These are phyloP conservation scores for Ophion obscuratus DNA, from an alignment of 2,888 invertebrate genomes.

Conservation along the genomic window DNA sequence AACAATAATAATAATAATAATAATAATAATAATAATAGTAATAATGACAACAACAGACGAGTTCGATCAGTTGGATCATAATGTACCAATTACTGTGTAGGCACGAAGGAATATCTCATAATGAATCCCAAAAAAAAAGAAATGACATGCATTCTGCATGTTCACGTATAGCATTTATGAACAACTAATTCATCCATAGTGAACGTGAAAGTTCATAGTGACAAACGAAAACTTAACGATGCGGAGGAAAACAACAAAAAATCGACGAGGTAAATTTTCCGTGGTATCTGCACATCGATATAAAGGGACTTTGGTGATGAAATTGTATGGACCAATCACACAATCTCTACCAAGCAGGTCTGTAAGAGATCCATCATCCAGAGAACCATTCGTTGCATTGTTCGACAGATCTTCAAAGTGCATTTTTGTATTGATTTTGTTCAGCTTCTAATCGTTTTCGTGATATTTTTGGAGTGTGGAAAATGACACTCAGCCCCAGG, in stretches of 20 bases:
- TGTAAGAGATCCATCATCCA: neutral
- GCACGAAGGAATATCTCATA: slow-evolving; percentile 23
- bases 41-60: slow-evolving; percentile 12
- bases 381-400: neutral
- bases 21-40: slow-evolving; percentile 23
- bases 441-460: neutral
- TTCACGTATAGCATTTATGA: slow-evolving; percentile 33
- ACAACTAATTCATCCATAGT: slow-evolving; percentile 36
- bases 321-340: neutral
- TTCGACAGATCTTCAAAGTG: neutral
- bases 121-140: slow-evolving; percentile 10
- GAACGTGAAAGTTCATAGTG: slow-evolving; percentile 32
- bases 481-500: neutral
- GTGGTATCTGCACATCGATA: neutral
- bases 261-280: slow-evolving; percentile 2
- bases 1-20: slow-evolving; percentile 22
- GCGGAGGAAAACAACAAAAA: slow-evolving; percentile 1
- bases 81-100: slow-evolving; percentile 19
- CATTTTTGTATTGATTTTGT: neutral
- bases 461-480: neutral
- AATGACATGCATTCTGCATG: slow-evolving; percentile 22
- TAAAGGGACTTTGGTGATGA: neutral
- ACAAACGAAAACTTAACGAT: neutral
- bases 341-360: neutral
- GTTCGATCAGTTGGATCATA: slow-evolving; percentile 28